These are phyloP conservation scores for Coelopa frigida DNA, from an alignment of 1,140 invertebrate species.

Conservation along the genomic window DNA sequence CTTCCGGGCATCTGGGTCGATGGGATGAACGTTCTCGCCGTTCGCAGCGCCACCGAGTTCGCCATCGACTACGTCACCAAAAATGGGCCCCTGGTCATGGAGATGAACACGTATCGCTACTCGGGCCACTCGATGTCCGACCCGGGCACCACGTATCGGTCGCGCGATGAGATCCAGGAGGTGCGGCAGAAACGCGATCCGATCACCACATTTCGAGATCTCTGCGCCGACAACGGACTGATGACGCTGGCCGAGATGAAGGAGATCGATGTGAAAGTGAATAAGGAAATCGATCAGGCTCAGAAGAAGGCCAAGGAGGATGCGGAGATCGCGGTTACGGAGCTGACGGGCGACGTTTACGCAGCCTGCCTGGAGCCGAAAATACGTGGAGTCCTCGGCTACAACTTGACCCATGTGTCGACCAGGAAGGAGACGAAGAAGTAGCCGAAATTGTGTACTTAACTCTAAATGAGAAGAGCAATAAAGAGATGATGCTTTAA, in stretches of 20 bases:
- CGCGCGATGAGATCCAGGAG: conserved; percentile 83
- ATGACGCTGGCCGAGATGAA: too few species aligned
- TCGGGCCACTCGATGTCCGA: conserved; percentile 75
- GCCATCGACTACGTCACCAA: conserved; percentile 64
- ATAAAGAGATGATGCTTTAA: too few species aligned
- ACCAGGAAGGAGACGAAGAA: too few species aligned
- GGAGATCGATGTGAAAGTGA: not conserved
- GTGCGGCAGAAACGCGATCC: conserved; percentile 81
- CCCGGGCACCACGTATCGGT: conserved; percentile 68
- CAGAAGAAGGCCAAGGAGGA: conserved; percentile 60
- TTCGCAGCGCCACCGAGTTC: conserved; percentile 77
- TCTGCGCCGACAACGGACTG: too few species aligned
- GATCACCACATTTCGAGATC: conserved; percentile 68
- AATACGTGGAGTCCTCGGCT: conserved; percentile 1
- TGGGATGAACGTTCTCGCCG: conserved; percentile 87
- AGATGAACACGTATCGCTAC: conserved; percentile 72
- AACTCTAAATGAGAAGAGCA: too few species aligned
- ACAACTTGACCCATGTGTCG: too few species aligned
- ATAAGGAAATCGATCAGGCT: conserved; percentile 56
- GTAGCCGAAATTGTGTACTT: too few species aligned
- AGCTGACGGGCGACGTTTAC: conserved; percentile 82
- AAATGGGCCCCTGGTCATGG: conserved; percentile 83
- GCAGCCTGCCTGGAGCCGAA: conserved; percentile 18
- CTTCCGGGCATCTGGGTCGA: conserved; percentile 71
- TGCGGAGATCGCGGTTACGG: conserved; percentile 69